Evolutionary conservation across 2,888 invertebrate species (phyloP).

Genomic region (Parnassius apollo): DNA sequence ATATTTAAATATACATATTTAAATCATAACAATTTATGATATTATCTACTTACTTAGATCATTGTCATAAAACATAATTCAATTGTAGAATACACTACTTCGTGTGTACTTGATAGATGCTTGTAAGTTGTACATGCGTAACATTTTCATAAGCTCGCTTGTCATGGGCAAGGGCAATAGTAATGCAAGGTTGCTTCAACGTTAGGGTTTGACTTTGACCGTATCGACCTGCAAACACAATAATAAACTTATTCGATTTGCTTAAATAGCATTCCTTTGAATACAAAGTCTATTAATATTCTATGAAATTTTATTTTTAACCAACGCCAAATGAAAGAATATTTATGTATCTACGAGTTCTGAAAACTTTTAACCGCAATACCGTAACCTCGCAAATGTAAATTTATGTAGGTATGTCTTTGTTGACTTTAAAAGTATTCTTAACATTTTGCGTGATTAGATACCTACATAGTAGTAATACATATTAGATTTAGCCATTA

Average conservation of each 20-base stretch:
- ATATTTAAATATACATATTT: too few relatives aligned
- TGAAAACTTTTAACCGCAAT: constrained; percentile 1
- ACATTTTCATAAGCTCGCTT: constrained; percentile 6
- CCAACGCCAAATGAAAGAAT: constrained; percentile 1
- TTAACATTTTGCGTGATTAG: too few relatives aligned
- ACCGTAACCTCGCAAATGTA: not conserved
- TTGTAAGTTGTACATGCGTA: not conserved
- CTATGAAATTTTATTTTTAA: not conserved
- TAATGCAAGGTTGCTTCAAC: constrained; percentile 53
- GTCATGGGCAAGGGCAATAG: constrained; percentile 23
- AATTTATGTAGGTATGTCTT: not conserved
- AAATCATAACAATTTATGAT: too few relatives aligned
- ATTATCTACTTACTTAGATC: too few relatives aligned
- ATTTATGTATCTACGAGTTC: not conserved
- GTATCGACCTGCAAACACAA: constrained; percentile 57
- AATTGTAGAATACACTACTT: too few relatives aligned
- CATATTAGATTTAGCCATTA: too few relatives aligned
- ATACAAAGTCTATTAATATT: not conserved
- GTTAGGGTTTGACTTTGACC: constrained; percentile 52
- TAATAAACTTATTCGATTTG: too few relatives aligned
- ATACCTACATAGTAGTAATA: too few relatives aligned
- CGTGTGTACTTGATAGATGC: too few relatives aligned
- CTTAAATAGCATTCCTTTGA: not conserved
- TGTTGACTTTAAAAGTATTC: too few relatives aligned
- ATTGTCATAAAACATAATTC: too few relatives aligned